phyloP scores from a whole-genome alignment of 2,113 vertebrate genomes.

The Dipodomys spectabilis region DNA sequence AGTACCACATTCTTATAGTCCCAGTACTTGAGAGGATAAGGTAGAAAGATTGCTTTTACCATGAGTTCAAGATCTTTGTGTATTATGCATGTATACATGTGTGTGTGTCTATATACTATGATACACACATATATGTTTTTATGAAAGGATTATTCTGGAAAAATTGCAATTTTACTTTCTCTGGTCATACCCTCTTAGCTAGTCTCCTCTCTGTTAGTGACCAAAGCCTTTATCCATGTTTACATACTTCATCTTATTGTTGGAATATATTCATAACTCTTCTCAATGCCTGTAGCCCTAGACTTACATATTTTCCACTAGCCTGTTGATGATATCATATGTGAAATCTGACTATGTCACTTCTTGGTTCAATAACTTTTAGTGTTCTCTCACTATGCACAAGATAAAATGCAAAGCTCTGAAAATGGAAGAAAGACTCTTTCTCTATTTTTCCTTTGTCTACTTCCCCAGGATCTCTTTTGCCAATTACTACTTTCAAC shows the following conservation, averaged over 20 bases:
- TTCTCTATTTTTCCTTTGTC: not conserved
- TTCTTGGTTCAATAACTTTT: not conserved
- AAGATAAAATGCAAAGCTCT: not conserved
- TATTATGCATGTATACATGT: too few relatives aligned
- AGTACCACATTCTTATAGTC: not conserved
- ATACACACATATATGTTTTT: not conserved
- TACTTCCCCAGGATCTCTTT: not conserved
- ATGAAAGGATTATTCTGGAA: not conserved
- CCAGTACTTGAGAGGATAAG: not conserved
- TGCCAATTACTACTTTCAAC: not conserved
- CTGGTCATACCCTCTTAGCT: not conserved
- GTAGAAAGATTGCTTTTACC: not conserved
- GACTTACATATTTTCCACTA: not conserved
- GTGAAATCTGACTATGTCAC: not conserved
- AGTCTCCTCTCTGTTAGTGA: not conserved
- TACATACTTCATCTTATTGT: not conserved
- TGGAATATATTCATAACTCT: not conserved
- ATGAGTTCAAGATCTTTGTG: not conserved
- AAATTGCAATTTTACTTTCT: not conserved
- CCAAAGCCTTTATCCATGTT: not conserved
- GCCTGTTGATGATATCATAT: not conserved
- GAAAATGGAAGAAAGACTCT: not conserved
- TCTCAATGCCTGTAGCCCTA: not conserved
- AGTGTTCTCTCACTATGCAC: not conserved
- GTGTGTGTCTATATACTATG: too few relatives aligned